These are phyloP conservation scores for Pollachius pollachius DNA, from an alignment of 2,113 vertebrate genomes.

Conservation along the genomic window DNA sequence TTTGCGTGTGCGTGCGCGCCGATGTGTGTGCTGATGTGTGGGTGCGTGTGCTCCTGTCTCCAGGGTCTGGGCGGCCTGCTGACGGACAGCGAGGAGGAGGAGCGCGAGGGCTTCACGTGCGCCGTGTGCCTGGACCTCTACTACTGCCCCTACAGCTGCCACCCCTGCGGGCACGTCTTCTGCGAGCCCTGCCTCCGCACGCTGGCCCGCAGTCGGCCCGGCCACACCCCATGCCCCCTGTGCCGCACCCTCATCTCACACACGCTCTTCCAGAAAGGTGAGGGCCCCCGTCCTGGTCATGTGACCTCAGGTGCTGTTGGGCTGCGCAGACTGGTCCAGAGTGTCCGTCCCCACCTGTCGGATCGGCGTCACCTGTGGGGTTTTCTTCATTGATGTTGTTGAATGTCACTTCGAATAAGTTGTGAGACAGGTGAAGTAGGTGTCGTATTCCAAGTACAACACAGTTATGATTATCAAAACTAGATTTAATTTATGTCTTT, in stretches of 20 bases:
- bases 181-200: slow-evolving; percentile 91
- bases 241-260: slow-evolving; percentile 84
- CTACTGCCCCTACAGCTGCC: slow-evolving; percentile 89
- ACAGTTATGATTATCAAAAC: no score
- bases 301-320: background rate
- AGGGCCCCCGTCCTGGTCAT: background rate
- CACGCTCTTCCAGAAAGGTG: slow-evolving; percentile 86
- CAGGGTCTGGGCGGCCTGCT: slow-evolving; percentile 22
- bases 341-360: no score
- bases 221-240: slow-evolving; percentile 84
- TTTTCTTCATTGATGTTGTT: background rate
- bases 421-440: no score
- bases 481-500: background rate
- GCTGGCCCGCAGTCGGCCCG: slow-evolving; percentile 83
- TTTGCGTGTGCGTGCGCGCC: no score
- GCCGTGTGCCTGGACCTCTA: slow-evolving; percentile 91
- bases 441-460: no score
- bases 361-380: background rate
- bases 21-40: no score
- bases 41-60: background rate
- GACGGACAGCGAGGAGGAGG: slow-evolving; percentile 52
- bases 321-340: no score
- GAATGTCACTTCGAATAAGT: background rate
- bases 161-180: slow-evolving; percentile 90
- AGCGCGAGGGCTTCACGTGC: slow-evolving; percentile 82